Conservation (phyloP, 2,888 invertebrate species). For the Conops quadrifasciatus region DNA sequence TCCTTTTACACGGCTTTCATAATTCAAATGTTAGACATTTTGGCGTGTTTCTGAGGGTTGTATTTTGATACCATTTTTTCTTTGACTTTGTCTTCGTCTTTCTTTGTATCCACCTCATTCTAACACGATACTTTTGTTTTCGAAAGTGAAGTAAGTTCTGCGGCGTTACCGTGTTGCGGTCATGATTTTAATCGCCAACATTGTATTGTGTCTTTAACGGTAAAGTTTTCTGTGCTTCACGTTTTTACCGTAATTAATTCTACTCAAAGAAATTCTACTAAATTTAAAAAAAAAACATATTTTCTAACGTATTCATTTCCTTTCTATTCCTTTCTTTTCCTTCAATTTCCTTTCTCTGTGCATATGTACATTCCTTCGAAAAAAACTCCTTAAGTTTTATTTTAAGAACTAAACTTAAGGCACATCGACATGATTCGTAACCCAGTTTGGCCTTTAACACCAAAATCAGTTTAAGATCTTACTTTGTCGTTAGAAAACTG, state of each 20-base stretch:
- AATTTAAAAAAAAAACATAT: no score
- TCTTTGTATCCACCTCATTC: slow-evolving; percentile 1
- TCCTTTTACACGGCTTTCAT: slow-evolving; percentile 32
- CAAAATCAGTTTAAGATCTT: no score
- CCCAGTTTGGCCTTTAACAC: no score
- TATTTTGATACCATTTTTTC: no score
- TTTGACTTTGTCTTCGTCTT: background rate
- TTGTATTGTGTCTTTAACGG: no score
- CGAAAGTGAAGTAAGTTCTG: slow-evolving; percentile 46
- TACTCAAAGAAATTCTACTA: background rate
- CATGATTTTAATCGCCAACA: slow-evolving; percentile 49
- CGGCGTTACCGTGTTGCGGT: slow-evolving; percentile 47
- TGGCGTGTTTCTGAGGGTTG: background rate
- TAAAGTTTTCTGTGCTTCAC: slow-evolving; percentile 5
- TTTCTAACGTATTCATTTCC: no score
- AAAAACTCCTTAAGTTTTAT: no score
- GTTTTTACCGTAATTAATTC: slow-evolving; percentile 20
- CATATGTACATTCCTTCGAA: no score
- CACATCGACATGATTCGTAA: no score
- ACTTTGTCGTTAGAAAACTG: no score
- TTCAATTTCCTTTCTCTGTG: no score
- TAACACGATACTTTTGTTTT: slow-evolving; percentile 22
- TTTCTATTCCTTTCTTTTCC: background rate
- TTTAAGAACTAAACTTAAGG: no score
- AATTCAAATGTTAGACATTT: slow-evolving; percentile 20